These are phyloP conservation scores for Reticulitermes speratus DNA, from an alignment of 1,140 invertebrate species.

Conservation along the genomic window DNA sequence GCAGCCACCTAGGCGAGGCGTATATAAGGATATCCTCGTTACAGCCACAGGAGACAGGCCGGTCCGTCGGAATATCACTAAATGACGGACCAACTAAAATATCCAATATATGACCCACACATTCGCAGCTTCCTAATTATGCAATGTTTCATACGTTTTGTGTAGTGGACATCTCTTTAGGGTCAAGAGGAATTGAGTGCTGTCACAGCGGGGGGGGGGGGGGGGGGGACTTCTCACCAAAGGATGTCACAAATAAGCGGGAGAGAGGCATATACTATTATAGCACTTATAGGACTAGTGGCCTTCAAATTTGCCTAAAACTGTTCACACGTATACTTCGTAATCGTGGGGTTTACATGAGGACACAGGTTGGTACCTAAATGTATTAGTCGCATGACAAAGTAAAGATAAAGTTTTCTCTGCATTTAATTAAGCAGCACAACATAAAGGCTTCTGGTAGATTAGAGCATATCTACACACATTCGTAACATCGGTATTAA, in stretches of 20 bases:
- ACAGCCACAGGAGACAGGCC: not conserved
- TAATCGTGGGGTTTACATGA: no score
- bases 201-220: not conserved
- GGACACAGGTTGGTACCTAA: no score
- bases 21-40: slow-evolving; percentile 19
- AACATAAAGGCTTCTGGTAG: no score
- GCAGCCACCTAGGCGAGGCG: not conserved
- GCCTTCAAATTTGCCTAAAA: no score
- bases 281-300: no score
- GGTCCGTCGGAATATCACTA: not conserved
- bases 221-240: no score
- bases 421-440: no score
- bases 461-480: no score
- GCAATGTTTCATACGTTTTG: not conserved
- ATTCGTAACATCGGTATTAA: no score
- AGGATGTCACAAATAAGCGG: not conserved
- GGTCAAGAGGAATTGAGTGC: not conserved
- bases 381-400: no score
- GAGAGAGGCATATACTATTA: not conserved
- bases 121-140: not conserved
- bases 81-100: not conserved
- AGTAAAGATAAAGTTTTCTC: no score
- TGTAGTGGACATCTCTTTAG: not conserved
- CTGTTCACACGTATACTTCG: no score
- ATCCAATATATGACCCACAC: not conserved